Conservation (phyloP, 2,113 vertebrate genomes). For the Rhodinocichla rosea region DNA sequence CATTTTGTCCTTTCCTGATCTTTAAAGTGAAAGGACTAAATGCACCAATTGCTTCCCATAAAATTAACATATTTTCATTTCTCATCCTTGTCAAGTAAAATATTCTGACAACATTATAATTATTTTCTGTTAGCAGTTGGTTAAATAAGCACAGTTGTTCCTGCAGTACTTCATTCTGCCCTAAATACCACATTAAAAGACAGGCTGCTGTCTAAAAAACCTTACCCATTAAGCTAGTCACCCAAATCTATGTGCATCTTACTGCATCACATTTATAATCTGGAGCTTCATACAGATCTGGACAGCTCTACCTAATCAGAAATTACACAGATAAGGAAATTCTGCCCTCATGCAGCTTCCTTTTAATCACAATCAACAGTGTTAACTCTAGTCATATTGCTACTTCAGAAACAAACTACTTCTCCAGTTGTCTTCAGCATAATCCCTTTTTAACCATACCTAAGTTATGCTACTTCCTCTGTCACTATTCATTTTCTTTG, state of each 20-base stretch:
- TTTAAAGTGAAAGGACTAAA: background rate
- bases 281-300: background rate
- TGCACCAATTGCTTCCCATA: background rate
- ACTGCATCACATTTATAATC: background rate
- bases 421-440: background rate
- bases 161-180: background rate
- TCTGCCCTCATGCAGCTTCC: background rate
- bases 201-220: background rate
- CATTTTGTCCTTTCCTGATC: background rate
- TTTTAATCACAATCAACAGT: background rate
- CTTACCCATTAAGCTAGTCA: background rate
- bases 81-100: background rate
- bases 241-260: background rate
- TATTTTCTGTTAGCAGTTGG: background rate
- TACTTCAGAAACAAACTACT: background rate
- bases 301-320: background rate
- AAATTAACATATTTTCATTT: background rate
- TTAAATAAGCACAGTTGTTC: background rate
- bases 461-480: background rate
- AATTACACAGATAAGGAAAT: background rate
- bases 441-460: background rate
- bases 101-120: background rate
- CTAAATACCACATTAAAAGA: background rate
- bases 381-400: background rate
- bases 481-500: background rate